Conservation (phyloP, 2,113 vertebrate species). For the Parus major region DNA sequence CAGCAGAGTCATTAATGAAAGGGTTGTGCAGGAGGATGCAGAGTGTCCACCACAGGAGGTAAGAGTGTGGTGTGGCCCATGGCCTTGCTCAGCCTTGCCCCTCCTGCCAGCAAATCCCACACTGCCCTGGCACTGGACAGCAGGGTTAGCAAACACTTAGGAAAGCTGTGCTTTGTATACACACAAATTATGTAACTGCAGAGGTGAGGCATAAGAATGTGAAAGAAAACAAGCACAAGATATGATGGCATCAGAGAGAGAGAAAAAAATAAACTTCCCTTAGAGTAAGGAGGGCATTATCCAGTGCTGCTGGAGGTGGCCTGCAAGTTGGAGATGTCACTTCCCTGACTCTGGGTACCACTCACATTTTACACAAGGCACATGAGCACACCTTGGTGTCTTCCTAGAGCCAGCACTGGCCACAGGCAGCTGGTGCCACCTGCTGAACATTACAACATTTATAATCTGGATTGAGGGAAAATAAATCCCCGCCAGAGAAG, state of each 20-base stretch:
- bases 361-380: background rate
- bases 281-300: background rate
- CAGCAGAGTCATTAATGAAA: background rate
- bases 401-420: background rate
- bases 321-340: background rate
- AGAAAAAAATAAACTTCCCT: background rate
- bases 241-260: background rate
- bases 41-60: background rate
- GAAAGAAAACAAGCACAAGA: background rate
- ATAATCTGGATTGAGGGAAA: background rate
- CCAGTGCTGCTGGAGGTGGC: background rate
- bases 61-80: background rate
- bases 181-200: background rate
- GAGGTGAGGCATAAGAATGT: background rate
- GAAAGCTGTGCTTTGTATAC: background rate
- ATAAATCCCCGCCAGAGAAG: background rate
- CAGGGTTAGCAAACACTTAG: background rate
- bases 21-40: background rate
- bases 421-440: background rate
- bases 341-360: background rate
- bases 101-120: background rate
- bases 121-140: background rate
- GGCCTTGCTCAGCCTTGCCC: background rate
- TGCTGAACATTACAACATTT: background rate
- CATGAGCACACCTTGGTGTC: background rate